Percentiles rank a stretch among this genome's conserved stretches.
Conservation (phyloP, 2,888 invertebrate genomes). For the Toxonevra muliebris region DNA sequence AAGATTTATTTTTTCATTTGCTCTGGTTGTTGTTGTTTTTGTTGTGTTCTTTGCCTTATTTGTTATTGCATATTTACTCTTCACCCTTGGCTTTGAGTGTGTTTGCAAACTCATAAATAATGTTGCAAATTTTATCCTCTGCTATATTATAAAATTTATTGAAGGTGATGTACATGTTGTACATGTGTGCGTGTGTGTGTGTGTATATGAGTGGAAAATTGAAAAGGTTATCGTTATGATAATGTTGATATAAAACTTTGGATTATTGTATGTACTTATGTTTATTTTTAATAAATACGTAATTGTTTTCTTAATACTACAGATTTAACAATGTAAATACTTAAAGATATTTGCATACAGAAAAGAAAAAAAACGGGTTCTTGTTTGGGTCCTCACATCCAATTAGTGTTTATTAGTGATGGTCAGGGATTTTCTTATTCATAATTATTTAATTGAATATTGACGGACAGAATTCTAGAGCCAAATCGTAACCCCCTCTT, state of each 20-base stretch:
- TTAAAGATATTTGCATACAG: no score
- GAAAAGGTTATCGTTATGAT: background rate
- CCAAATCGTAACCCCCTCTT: no score
- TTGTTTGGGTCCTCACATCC: no score
- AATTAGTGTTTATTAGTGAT: no score
- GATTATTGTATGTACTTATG: no score
- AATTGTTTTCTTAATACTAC: no score
- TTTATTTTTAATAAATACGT: no score
- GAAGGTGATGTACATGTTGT: background rate
- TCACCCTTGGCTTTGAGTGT: slow-evolving; percentile 3
- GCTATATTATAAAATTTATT: background rate
- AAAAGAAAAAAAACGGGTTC: no score
- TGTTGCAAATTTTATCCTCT: background rate
- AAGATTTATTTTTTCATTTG: background rate
- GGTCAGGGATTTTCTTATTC: no score
- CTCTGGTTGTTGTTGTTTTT: background rate
- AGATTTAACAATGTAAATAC: no score
- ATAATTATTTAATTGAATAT: no score
- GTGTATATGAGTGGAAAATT: slow-evolving; percentile 3
- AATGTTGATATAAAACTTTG: slow-evolving; percentile 1
- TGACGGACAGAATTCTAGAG: no score
- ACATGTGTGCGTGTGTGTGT: background rate
- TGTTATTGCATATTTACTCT: slow-evolving; percentile 8
- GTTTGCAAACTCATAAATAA: slow-evolving; percentile 17
- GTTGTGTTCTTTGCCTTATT: slow-evolving; percentile 1